phyloP scores from a whole-genome alignment of 2,797 vertebrate genomes.

The Liasis olivaceus region DNA sequence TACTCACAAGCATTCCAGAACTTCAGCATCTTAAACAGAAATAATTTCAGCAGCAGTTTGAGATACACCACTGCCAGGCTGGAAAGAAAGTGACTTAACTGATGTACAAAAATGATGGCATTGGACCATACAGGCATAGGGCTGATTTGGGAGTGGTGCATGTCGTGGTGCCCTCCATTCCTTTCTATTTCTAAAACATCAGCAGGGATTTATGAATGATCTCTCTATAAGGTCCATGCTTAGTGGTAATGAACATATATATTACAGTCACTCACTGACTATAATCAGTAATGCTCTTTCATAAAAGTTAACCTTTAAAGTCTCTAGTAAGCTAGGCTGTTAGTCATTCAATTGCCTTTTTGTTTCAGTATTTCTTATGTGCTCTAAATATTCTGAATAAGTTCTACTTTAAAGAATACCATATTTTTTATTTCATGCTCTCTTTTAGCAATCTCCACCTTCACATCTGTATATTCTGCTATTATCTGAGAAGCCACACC shows the following conservation, averaged over 20 bases:
- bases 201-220: background rate
- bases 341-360: slow-evolving; percentile 60
- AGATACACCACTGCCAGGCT: too few relatives aligned
- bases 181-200: background rate
- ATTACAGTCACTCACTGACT: background rate
- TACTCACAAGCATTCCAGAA: too few relatives aligned
- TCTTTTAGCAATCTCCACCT: slow-evolving; percentile 46
- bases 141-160: too few relatives aligned
- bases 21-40: too few relatives aligned
- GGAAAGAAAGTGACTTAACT: too few relatives aligned
- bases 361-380: slow-evolving; percentile 47
- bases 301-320: background rate
- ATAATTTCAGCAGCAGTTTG: too few relatives aligned
- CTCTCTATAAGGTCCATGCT: background rate
- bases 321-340: slow-evolving; percentile 36
- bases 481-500: slow-evolving; percentile 43
- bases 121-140: too few relatives aligned
- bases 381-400: slow-evolving; percentile 51
- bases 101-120: too few relatives aligned
- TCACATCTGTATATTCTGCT: slow-evolving; percentile 58
- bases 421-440: slow-evolving; percentile 57
- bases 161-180: background rate
- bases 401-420: slow-evolving; percentile 59
- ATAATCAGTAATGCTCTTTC: background rate
- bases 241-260: background rate